A percentile compares a stretch with the other conserved stretches of the same genome.
Conservation (phyloP, 2,113 vertebrate species). For the Sialia sialis region DNA sequence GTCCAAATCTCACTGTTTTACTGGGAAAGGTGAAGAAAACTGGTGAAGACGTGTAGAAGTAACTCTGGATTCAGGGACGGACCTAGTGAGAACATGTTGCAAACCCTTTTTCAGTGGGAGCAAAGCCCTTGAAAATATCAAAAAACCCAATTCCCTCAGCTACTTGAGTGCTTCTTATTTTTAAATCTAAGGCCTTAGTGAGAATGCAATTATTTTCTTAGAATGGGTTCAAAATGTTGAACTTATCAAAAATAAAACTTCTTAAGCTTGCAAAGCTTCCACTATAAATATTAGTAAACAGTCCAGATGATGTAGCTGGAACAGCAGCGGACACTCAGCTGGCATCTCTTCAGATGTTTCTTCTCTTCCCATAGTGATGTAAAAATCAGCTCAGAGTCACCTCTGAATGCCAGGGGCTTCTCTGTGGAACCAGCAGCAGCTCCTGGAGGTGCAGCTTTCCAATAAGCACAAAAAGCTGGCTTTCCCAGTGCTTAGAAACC, state of each 20-base stretch:
- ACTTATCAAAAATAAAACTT: conserved; percentile 11
- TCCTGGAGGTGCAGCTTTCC: background rate
- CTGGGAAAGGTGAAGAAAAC: background rate
- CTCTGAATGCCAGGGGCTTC: background rate
- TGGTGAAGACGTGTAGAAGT: background rate
- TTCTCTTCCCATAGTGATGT: background rate
- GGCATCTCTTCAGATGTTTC: background rate
- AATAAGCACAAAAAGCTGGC: background rate
- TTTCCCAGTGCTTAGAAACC: background rate
- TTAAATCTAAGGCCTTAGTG: background rate
- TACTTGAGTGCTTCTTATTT: background rate
- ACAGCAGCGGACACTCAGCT: background rate
- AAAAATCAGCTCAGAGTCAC: background rate
- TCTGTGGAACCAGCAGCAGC: background rate
- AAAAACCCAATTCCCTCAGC: background rate
- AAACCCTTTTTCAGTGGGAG: background rate
- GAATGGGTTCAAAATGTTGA: background rate
- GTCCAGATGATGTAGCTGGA: background rate
- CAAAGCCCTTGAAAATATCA: background rate
- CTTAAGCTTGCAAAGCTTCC: background rate
- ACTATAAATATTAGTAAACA: conserved; percentile 44
- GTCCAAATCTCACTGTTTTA: background rate
- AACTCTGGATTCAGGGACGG: background rate
- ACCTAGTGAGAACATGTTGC: background rate
- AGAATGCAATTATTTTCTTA: background rate